A percentile compares a stretch with the other conserved stretches of the same genome.
phyloP scores from a whole-genome alignment of 2,113 vertebrate genomes.

The Chamaetylas fuelleborni region DNA sequence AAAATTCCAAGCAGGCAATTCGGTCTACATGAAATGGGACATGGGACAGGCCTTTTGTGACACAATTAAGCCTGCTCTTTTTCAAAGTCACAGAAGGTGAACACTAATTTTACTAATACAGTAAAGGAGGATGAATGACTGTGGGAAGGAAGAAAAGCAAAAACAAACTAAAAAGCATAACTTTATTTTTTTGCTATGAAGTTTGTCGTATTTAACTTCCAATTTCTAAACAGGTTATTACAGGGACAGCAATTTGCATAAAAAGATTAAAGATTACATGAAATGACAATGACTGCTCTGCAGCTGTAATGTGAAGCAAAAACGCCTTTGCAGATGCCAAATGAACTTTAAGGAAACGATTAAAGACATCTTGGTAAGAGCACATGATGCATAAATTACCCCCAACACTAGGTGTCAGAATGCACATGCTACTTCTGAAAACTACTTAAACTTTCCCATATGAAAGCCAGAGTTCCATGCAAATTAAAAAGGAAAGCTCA shows the following conservation, averaged over 20 bases:
- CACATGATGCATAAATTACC: background rate
- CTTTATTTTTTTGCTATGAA: background rate
- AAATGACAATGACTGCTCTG: background rate
- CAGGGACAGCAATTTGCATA: slow-evolving; percentile 11
- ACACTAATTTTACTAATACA: slow-evolving; percentile 25
- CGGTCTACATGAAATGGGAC: background rate
- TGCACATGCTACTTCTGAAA: background rate
- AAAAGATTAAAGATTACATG: slow-evolving; percentile 19
- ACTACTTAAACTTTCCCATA: background rate
- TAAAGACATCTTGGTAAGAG: background rate
- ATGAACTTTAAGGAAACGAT: background rate
- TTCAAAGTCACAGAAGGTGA: slow-evolving; percentile 24
- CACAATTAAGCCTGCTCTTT: slow-evolving; percentile 45
- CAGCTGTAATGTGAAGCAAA: background rate
- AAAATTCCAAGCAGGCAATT: slow-evolving; percentile 56
- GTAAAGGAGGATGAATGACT: slow-evolving; percentile 19
- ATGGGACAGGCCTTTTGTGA: background rate
- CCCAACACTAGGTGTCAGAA: background rate
- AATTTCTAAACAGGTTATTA: slow-evolving; percentile 28
- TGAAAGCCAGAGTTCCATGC: background rate
- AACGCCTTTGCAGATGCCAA: background rate
- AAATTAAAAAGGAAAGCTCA: background rate
- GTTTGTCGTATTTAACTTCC: background rate
- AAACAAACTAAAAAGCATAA: background rate
- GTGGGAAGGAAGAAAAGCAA: background rate